phyloP scores from a whole-genome alignment of 2,888 invertebrate genomes.

The Hypomecis atomaria region DNA sequence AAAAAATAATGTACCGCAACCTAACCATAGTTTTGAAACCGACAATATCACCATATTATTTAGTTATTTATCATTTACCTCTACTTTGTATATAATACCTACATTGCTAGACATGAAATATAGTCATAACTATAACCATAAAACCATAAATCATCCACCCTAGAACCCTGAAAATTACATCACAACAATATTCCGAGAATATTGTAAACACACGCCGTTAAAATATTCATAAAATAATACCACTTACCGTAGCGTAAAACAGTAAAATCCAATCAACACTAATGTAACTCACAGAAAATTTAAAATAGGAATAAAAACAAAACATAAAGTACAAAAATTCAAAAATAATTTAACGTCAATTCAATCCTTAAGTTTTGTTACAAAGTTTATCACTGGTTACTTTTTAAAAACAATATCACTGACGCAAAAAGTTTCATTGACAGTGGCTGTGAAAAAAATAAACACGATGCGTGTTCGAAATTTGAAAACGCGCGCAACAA shows the following conservation, averaged over 20 bases:
- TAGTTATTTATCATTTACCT: too few relatives aligned
- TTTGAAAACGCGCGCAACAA: constrained; percentile 50
- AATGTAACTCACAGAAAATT: constrained; percentile 44
- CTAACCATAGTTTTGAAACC: too few relatives aligned
- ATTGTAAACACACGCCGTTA: constrained; percentile 4
- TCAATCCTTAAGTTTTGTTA: neutral
- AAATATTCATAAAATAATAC: constrained; percentile 33
- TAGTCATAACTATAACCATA: neutral
- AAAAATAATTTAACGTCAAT: constrained; percentile 5
- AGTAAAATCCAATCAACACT: constrained; percentile 55
- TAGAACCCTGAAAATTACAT: constrained; percentile 3
- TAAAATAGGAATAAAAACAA: constrained; percentile 10
- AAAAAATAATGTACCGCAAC: too few relatives aligned
- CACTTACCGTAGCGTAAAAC: constrained; percentile 51
- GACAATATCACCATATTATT: too few relatives aligned
- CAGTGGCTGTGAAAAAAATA: constrained; percentile 33
- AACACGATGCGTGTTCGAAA: constrained; percentile 48
- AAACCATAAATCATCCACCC: neutral
- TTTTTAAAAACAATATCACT: constrained; percentile 2
- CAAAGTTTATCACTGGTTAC: constrained; percentile 7
- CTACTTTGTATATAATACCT: too few relatives aligned
- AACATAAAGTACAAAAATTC: constrained; percentile 8
- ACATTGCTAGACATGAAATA: too few relatives aligned
- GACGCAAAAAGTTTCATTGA: constrained; percentile 16
- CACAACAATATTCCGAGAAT: constrained; percentile 1